Evolutionary conservation across 2,888 invertebrate species (phyloP).

Genomic region (Dysmachus trigonus): DNA sequence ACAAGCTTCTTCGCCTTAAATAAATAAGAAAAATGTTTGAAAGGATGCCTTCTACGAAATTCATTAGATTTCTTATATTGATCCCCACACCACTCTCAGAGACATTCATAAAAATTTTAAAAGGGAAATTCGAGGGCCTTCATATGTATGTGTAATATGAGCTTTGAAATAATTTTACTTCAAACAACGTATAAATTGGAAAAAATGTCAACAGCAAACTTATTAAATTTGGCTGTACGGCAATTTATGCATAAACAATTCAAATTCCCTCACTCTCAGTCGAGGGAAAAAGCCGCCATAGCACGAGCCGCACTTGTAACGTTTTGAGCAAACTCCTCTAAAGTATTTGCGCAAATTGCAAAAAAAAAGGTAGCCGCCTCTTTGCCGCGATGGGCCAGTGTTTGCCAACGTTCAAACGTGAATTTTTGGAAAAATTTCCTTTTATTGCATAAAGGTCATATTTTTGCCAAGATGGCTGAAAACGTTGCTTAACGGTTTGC

Average conservation of each 20-base stretch:
- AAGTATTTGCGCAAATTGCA: constrained; percentile 3
- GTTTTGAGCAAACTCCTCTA: not conserved
- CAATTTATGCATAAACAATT: not conserved
- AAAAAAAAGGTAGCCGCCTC: not conserved
- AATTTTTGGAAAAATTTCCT: not conserved
- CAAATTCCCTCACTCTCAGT: not conserved
- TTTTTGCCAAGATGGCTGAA: not conserved
- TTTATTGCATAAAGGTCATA: constrained; percentile 13
- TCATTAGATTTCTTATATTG: not conserved
- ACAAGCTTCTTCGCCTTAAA: not conserved
- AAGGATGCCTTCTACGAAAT: not conserved
- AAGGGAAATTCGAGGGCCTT: not conserved
- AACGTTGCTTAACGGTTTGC: not conserved
- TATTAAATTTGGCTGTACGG: not conserved
- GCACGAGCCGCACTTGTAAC: not conserved
- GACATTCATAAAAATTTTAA: not conserved
- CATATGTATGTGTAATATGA: not conserved
- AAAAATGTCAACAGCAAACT: not conserved
- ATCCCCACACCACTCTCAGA: not conserved
- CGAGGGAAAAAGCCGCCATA: not conserved
- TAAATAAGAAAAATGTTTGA: not conserved
- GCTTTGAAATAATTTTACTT: not conserved
- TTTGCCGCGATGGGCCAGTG: not conserved
- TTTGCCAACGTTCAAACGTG: not conserved
- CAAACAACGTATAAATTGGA: not conserved